Evolutionary conservation across 2,888 invertebrate species (phyloP), one percentile per base, ranked within the genome.

Genomic region (Trichopoda pennipes): DNA sequence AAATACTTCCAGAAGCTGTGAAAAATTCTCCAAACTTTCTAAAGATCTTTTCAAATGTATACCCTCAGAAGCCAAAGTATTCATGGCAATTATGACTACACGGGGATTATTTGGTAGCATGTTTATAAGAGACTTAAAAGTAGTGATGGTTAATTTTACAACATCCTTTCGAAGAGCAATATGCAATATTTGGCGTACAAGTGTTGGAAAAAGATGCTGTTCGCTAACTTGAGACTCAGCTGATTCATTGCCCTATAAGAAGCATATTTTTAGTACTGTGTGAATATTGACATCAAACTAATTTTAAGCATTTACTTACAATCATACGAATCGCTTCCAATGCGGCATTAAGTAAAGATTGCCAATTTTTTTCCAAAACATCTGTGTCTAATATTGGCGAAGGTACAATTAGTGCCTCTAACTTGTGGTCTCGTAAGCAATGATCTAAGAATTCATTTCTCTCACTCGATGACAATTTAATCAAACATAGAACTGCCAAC

Each of bases 401-500:
- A 1, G 88, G 86, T 4, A 85, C 85, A 0, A 35, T 7, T 0
- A 89, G 74, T 0, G 73, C 32, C 42, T 91, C 89, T 10, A 91
- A 74, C 2, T 88, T 87, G 42, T 86, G 86, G 17, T 88, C 86
- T 3, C 86, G 83, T n/a, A 90, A 61, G 14, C 86, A 63, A 2
- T 85, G 85, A 17, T 87, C 83, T 2, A 88, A 75, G 2, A 86
- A 83, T 0, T 88, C 88, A 17, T 79, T 84, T 0, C 79, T 51
- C 10, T 86, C 85, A 32, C 86, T 84, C 0, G 85, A 80, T 78
- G 90, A 80, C 19, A 91, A 61, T 1, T 88, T 80, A 2, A 88
- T 87, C 21, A 91, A 70, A 23, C 89, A 88, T 0, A 87, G 87
- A 42, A 90, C 76, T 2, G 89, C 86, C 78, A 90, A 84, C 64